phyloP scores from a whole-genome alignment of 2,113 vertebrate genomes.

The Platysteira castanea region DNA sequence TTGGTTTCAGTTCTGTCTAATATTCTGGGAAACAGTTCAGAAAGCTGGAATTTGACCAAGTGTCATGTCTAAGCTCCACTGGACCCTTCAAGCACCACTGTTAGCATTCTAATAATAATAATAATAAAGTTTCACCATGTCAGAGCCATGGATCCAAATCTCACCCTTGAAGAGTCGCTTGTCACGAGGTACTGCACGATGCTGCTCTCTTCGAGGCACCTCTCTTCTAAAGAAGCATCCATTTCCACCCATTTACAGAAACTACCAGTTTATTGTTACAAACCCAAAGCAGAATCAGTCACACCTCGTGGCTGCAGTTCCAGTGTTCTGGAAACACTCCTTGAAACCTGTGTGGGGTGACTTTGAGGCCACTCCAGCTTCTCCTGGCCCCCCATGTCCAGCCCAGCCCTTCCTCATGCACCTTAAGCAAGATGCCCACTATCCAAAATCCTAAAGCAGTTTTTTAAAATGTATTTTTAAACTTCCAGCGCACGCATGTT shows the following conservation, averaged over 20 bases:
- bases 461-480: neutral
- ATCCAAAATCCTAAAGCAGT: neutral
- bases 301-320: neutral
- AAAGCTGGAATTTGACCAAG: neutral
- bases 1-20: neutral
- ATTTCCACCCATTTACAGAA: neutral
- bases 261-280: neutral
- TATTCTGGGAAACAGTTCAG: neutral
- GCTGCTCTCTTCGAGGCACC: rapidly evolving
- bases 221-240: neutral
- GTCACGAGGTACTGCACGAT: rapidly evolving
- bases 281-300: neutral
- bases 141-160: neutral
- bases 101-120: neutral
- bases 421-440: neutral
- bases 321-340: neutral
- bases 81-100: neutral
- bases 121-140: neutral
- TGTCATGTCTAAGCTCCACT: neutral
- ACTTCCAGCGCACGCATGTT: neutral
- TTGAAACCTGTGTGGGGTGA: neutral
- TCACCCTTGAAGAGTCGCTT: neutral
- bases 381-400: neutral
- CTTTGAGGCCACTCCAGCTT: neutral
- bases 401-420: neutral